Evolutionary conservation across 2,888 invertebrate genomes (phyloP), one percentile per base, ranked within the genome.

Genomic region (Eustalomyia histrio): DNA sequence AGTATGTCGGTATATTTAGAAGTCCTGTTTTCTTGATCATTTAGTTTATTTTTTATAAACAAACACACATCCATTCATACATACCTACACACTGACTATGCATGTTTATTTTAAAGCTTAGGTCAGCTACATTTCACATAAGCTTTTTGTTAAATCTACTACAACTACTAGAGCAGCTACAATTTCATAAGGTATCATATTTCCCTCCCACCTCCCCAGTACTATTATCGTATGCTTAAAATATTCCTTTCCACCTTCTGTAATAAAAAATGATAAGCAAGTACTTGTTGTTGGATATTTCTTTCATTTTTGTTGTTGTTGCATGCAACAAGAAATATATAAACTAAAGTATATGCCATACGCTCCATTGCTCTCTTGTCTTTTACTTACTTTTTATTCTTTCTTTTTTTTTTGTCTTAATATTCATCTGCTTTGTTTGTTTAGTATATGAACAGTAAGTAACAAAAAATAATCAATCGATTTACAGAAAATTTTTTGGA

Each of bases 81-180:
- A 61, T 43, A 53, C 61, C 24, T 80, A 50, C 64, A 61, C 52
- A 53, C 61, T 35, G 61, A 33, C 58, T 69, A 43, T 72, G 67
- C 64, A 75, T 83, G 79, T 88, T 88, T 87, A 84, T 85, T 86
- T 84, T 85, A 84, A 84, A 84, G 87, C 87, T 88, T 88, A 87
- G 88, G 88, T 87, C 87, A 87, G 87, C 88, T 87, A 87, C 87
- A 87, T 87, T 87, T 88, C 87, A 87, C 87, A 86, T 87, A 84
- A 87, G 86, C 82, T 83, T 73, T 78, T 65, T 74, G 74, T 61
- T 79, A 74, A 79, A 79, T 76, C 73, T 71, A 82, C 82, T 81
- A 68, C 57, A 65, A 64, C 58, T 47, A 65, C 35, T 50, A 72
- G 50, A 63, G 53, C 55, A 50, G 39, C 43, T 55, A 43, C 16